A percentile compares a stretch with the other conserved stretches of the same genome.
phyloP scores from a whole-genome alignment of 2,113 vertebrate genomes.

The Misgurnus mizolepis region DNA sequence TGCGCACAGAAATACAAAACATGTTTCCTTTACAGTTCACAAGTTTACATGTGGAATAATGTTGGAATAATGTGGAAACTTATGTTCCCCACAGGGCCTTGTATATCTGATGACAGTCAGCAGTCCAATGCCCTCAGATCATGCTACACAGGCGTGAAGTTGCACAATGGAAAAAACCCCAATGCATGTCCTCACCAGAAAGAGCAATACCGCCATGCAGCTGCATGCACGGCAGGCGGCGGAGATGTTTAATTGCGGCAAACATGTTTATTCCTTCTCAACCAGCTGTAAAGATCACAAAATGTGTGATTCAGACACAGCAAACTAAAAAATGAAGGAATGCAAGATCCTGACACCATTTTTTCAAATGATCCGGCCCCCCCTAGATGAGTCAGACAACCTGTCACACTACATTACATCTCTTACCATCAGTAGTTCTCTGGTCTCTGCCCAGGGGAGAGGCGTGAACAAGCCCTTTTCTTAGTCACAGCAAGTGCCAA shows the following conservation, averaged over 20 bases:
- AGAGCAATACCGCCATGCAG: conserved; percentile 26
- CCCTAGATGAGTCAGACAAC: conserved; percentile 44
- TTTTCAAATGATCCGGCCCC: conserved; percentile 32
- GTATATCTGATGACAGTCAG: conserved; percentile 39
- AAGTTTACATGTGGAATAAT: no score
- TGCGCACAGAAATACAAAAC: no score
- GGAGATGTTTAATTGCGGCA: conserved; percentile 20
- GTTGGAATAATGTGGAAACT: conserved; percentile 12
- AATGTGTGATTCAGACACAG: conserved; percentile 28
- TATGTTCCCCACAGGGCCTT: background rate
- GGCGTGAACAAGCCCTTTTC: conserved; percentile 39
- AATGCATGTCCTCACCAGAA: conserved; percentile 39
- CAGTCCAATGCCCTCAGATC: conserved; percentile 33
- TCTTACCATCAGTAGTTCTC: conserved; percentile 35
- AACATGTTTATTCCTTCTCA: conserved; percentile 13
- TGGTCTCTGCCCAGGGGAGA: conserved; percentile 34
- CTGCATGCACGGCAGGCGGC: background rate
- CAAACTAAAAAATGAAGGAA: conserved; percentile 31
- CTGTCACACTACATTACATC: conserved; percentile 50
- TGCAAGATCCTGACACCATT: conserved; percentile 17
- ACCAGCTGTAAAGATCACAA: conserved; percentile 19
- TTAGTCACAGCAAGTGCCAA: conserved; percentile 1
- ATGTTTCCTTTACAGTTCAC: no score
- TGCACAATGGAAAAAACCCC: conserved; percentile 40
- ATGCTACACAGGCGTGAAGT: conserved; percentile 8